Base-by-base conservation (phyloP, 1,140 invertebrate species). In the Solenopsis invicta region DNA sequence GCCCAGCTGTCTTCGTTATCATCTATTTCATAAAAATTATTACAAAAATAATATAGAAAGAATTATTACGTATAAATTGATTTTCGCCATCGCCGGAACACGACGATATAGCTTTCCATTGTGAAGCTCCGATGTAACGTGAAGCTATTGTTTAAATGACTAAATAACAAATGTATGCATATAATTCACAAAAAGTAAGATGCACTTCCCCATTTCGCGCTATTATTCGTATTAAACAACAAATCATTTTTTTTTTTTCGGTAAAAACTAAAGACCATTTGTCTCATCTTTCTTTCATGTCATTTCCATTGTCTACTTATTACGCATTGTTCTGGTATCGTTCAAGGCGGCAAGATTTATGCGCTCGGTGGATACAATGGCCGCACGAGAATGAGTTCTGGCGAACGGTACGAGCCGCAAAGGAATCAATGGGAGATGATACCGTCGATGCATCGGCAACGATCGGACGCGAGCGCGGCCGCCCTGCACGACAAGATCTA, bases 361-460 rank as follows among this genome's bases (percentile, higher is more conserved):
- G 98, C 98, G 0, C 97, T 98, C 94, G 98, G 98, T 16, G 98
- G 98, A 1, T 99, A 98, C 94, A 98, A 99, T 94, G 98, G 98
- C 18, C 97, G 97, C 86, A 96, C 97, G 81, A 96, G 98, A 16
- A 96, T 98, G 94, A 97, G 96, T 88, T 97, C 97, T 2, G 97
- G 96, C 0, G 97, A 98, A 92, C 94, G 96, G 37, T 98, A 97
- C 94, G 97, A 97, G 90, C 97, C 97, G 2, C 94, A 95, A 21
- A 96, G 96, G 77, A 97, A 98, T 91, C 97, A 98, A 92, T 99
- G 98, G 98, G 97, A 98, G 24, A 95, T 98, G 82, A 97, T 99
- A 34, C 96, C 97, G 0, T 96, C 97, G 0, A 99, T 99, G 98
- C 97, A 97, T 86, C 96, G 97, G 82, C 97, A 97, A 88, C 94